These are phyloP conservation scores for Siniperca scherzeri DNA, from an alignment of 2,797 vertebrate species.

Conservation along the genomic window DNA sequence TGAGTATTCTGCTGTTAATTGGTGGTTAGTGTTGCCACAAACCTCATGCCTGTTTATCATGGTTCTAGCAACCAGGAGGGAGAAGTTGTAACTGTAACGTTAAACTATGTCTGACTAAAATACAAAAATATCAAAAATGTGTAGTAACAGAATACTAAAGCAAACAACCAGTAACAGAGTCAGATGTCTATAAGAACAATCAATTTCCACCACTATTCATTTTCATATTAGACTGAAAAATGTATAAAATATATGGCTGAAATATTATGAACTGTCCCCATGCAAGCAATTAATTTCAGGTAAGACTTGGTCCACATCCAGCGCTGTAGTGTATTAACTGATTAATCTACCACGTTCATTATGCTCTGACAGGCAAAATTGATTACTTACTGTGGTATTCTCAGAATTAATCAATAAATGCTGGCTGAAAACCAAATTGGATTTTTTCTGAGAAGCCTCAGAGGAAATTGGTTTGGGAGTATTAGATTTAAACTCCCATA, in stretches of 20 bases:
- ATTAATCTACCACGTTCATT: slow-evolving; percentile 49
- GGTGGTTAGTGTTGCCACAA: background rate
- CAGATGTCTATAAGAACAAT: background rate
- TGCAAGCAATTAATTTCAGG: slow-evolving; percentile 25
- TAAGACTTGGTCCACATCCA: background rate
- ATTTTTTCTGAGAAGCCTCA: slow-evolving; percentile 22
- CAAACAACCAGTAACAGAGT: background rate
- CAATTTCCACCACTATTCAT: background rate
- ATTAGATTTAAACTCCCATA: background rate
- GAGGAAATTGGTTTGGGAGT: slow-evolving; percentile 20
- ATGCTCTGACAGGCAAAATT: slow-evolving; percentile 9
- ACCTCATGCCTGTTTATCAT: background rate
- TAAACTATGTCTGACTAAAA: background rate
- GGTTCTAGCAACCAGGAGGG: background rate
- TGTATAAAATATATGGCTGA: background rate
- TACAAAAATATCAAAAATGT: background rate
- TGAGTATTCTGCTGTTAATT: no score
- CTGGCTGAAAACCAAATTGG: slow-evolving; percentile 21
- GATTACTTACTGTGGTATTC: slow-evolving; percentile 29
- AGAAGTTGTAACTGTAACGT: background rate
- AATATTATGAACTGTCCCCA: background rate
- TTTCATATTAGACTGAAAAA: background rate
- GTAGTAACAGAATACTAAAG: background rate
- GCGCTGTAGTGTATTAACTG: slow-evolving; percentile 21
- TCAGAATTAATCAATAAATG: slow-evolving; percentile 51